Evolutionary conservation across 2,888 invertebrate species (phyloP), one percentile per base, ranked within the genome.

Genomic region (Nymphalis polychloros): DNA sequence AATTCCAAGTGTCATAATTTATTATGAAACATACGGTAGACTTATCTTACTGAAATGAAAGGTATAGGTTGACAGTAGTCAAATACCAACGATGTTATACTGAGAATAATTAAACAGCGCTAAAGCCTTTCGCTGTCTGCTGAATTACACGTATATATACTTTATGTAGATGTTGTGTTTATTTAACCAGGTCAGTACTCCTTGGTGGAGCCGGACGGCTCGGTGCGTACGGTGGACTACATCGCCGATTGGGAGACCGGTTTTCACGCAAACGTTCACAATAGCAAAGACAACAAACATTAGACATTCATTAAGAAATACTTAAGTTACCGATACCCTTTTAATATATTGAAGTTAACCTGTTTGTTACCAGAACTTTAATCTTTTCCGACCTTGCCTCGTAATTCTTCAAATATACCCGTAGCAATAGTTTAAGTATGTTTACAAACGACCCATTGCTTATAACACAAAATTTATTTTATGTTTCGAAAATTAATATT

Each of bases 241-340:
- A 94, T 95, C 67, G 96, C 96, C 67, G 96, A 96, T 84, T 96
- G 96, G 96, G 94, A 95, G 85, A 95, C 95, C 77, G 96, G 96
- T 79, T 96, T 96, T 92, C 95, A 96, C 84, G 96, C 96, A 70
- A 93, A 94, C 81, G 95, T 96, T 61, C 94, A 93, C 84, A 95
- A 95, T 85, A 94, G 94, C 88, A 93, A 93, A 85, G 94, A 94
- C 86, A 86, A 87, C 71, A 84, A 85, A 75, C 90, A 90, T 79
- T 90, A 89, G 79, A 74, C 69, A 63, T 57, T 67, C 68, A 64
- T 64, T 59, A 47, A 49, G 53, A 55, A 17, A 55, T 53, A 53
- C 53, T 55, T 41, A 59, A 48, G 48, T 53, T 61, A 63, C 20
- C 55, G 61, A 68, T 70, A 57, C 53, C 27, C 66, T 63, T 68